Percentiles rank a stretch among this genome's conserved stretches.
Conservation (phyloP, 2,888 invertebrate genomes). For the Lycophotia porphyrea region DNA sequence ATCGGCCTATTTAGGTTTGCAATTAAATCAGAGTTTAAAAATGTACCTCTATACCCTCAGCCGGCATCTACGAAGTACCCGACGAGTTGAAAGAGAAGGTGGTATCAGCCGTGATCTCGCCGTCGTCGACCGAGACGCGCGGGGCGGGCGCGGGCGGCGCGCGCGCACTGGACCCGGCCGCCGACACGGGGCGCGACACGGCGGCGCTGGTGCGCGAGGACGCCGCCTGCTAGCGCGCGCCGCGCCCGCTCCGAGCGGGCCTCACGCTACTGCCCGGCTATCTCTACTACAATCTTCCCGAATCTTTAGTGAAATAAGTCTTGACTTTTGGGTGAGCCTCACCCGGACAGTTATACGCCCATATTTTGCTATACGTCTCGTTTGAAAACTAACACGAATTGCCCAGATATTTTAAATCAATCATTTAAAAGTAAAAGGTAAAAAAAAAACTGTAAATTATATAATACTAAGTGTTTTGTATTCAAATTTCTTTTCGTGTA, state of each 20-base stretch:
- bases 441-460: conserved; percentile 55
- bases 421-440: conserved; percentile 35
- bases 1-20: not conserved
- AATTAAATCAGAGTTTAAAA: not conserved
- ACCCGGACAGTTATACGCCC: conserved; percentile 7
- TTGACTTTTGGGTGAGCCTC: conserved; percentile 47
- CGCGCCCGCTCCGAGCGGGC: conserved; percentile 44
- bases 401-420: conserved; percentile 42
- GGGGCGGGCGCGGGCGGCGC: conserved; percentile 89
- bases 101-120: conserved; percentile 94
- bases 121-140: conserved; percentile 95
- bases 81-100: conserved; percentile 93
- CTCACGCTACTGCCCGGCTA: conserved; percentile 24
- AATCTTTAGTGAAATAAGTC: conserved; percentile 51
- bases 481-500: conserved; percentile 34
- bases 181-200: conserved; percentile 95
- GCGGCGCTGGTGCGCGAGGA: conserved; percentile 92
- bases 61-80: conserved; percentile 95
- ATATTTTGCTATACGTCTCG: not conserved
- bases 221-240: conserved; percentile 83
- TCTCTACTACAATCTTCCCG: conserved; percentile 38
- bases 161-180: conserved; percentile 95
- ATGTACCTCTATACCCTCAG: conserved; percentile 65
- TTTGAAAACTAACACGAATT: conserved; percentile 33
- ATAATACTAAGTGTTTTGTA: conserved; percentile 54